Evolutionary conservation across 2,797 vertebrate species (phyloP).

Genomic region (Pipistrellus kuhlii): DNA sequence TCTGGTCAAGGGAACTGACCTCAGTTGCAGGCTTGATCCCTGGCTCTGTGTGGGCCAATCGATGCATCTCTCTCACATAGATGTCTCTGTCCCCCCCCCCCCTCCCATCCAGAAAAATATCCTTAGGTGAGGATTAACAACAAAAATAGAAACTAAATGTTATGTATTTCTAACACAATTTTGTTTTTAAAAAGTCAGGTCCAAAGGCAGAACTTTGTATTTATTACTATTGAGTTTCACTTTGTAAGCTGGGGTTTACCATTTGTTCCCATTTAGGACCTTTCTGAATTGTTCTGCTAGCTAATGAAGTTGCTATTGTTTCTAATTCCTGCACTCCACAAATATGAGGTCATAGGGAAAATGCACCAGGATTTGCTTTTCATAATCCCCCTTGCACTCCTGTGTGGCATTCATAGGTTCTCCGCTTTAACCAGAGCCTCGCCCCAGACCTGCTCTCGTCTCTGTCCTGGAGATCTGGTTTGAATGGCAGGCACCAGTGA

Average conservation of each 20-base stretch:
- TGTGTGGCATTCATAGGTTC: background rate
- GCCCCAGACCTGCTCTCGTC: background rate
- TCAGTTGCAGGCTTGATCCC: too few species aligned
- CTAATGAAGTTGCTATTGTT: background rate
- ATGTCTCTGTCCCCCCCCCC: too few species aligned
- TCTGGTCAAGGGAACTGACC: too few species aligned
- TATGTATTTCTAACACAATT: background rate
- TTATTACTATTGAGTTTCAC: background rate
- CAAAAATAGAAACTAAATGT: background rate
- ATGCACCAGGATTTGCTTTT: background rate
- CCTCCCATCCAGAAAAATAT: too few species aligned
- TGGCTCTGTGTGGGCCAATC: too few species aligned
- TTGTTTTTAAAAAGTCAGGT: background rate
- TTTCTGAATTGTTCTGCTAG: background rate
- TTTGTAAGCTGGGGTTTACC: background rate
- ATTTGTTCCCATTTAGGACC: background rate
- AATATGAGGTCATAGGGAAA: background rate
- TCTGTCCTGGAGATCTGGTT: background rate
- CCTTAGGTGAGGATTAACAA: too few species aligned
- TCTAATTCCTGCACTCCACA: background rate
- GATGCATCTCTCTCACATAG: too few species aligned
- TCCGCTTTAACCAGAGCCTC: slow-evolving; percentile 10
- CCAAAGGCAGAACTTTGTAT: background rate
- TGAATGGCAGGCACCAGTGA: background rate
- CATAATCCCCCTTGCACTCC: background rate